Base-by-base conservation (phyloP, 2,888 invertebrate species). In the Oscheius sp. region DNA sequence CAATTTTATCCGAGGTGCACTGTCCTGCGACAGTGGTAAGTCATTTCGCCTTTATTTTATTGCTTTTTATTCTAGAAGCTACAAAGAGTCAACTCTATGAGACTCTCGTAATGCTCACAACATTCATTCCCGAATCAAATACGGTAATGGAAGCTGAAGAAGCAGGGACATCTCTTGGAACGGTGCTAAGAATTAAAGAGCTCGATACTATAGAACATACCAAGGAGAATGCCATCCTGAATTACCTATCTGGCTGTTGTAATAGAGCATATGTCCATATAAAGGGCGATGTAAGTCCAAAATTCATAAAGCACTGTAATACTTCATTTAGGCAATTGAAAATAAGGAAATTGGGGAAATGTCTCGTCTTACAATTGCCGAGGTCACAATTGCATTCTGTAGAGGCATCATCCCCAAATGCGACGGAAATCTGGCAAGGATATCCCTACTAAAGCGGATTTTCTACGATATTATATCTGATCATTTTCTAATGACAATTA, bases 121-220 rank as follows among this genome's bases (percentile, higher is more conserved):
- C 31, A 6, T 61, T 42, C n/a, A 45, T 61, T 27, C 61, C 61
- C n/a, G 27, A 10, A 1, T 61, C 61, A 17, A 45, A 27, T 4
- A 61, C 39, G 15, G 45, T 27, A 12, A 61, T 61, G 61, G 61
- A 61, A n/a, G 45, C 61, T 27, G 61, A 61, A 25, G 61, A 61
- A 61, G 64, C 52, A n/a, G 64, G 64, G 0, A 52, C 65, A n/a
- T 71, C 71, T 23, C 52, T 71, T 29, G 71, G 71, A 45, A 25
- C 29, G 2, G 37, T 61, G 17, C 48, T 67, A 10, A 46, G 71
- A 25, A 29, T 67, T 6, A 25, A n/a, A n/a, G 71, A 71, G 34
- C 39, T 71, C 31, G 64, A 71, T 39, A 31, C 31, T 5, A 29
- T 67, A 17, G 31, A 23, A n/a, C 31, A 39, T 20, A 45, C 66